These are phyloP conservation scores for Carcharodon carcharias DNA, from an alignment of 2,797 vertebrate species.

Conservation along the genomic window DNA sequence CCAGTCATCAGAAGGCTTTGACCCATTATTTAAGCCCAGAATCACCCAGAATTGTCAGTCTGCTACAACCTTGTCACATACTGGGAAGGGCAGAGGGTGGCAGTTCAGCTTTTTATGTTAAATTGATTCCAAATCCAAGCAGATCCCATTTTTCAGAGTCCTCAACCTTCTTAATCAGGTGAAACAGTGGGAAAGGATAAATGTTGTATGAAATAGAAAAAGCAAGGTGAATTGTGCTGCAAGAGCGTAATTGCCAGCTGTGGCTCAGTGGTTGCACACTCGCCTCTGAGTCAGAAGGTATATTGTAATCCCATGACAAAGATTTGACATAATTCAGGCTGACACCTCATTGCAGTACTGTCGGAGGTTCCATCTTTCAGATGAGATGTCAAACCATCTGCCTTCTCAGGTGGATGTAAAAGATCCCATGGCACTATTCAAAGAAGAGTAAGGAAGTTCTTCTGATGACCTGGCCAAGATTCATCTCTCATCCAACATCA, in stretches of 20 bases:
- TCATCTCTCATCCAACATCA: neutral
- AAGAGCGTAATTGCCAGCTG: neutral
- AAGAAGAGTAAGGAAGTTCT: neutral
- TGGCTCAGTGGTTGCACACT: neutral
- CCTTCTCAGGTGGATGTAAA: neutral
- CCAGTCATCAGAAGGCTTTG: neutral
- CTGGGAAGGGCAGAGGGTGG: neutral
- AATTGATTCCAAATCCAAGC: neutral
- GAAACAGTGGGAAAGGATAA: neutral
- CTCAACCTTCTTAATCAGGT: neutral
- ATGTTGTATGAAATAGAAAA: neutral
- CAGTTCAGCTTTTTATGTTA: neutral
- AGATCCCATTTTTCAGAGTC: neutral
- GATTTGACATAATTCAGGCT: neutral
- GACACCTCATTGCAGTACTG: neutral
- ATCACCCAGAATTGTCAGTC: neutral
- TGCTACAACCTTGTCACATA: neutral
- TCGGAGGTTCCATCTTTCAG: neutral
- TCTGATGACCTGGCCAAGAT: neutral
- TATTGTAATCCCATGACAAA: neutral
- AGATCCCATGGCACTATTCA: neutral
- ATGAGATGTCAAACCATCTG: neutral
- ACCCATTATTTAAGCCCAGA: neutral
- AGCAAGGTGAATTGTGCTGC: neutral
- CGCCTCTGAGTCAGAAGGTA: neutral